Percentiles rank a stretch among this genome's conserved stretches.
Evolutionary conservation across 2,113 vertebrate species (phyloP).

Genomic region (Solenodon paradoxus): DNA sequence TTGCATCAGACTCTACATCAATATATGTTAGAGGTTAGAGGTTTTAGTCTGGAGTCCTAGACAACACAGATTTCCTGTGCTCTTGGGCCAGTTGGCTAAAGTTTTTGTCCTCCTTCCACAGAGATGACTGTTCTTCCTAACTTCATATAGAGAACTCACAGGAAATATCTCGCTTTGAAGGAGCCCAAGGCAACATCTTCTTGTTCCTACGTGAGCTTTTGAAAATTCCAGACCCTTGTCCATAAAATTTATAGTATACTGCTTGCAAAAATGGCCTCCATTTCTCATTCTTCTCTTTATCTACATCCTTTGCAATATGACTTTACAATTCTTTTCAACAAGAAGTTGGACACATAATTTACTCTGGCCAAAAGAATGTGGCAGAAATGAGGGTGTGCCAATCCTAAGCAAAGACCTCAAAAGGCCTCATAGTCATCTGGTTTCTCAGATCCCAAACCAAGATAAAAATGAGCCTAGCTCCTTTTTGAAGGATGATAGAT

Average conservation of each 20-base stretch:
- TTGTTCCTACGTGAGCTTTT: not conserved
- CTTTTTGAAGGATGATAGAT: not conserved
- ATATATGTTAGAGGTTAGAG: not conserved
- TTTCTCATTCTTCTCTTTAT: not conserved
- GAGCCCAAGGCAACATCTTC: not conserved
- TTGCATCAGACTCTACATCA: not conserved
- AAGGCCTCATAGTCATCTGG: not conserved
- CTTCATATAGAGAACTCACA: not conserved
- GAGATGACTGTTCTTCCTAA: not conserved
- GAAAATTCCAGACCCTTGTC: not conserved
- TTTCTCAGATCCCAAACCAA: not conserved
- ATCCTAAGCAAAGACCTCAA: not conserved
- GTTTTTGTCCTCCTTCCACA: not conserved
- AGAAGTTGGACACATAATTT: not conserved
- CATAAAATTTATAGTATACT: not conserved
- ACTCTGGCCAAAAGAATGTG: not conserved
- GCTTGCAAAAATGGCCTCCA: not conserved
- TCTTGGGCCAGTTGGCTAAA: not conserved
- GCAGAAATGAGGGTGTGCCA: not conserved
- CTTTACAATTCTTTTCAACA: not conserved
- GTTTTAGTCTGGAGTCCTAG: not conserved
- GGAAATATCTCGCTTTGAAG: not conserved
- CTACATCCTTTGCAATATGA: not conserved
- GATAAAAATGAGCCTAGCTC: not conserved
- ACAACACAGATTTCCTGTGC: not conserved